Evolutionary conservation across 2,113 vertebrate species (phyloP).

Genomic region (Casuarius casuarius): DNA sequence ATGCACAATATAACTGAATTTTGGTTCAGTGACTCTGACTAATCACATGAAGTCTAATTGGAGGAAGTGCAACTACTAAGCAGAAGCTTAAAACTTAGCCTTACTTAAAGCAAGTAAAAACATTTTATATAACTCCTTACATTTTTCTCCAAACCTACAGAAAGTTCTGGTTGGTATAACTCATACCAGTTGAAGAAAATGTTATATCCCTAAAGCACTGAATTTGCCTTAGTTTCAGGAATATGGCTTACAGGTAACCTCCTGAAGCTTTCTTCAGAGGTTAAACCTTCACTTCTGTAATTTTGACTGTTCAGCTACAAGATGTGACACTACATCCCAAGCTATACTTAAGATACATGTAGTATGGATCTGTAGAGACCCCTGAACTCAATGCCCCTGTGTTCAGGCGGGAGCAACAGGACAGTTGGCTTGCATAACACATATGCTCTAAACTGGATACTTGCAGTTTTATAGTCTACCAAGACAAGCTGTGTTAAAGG

Average conservation of each 20-base stretch:
- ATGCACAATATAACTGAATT: neutral
- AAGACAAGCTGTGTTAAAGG: neutral
- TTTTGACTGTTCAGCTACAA: neutral
- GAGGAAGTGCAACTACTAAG: neutral
- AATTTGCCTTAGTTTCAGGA: neutral
- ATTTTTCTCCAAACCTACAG: neutral
- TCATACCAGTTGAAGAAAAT: neutral
- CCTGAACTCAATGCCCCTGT: neutral
- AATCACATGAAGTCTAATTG: neutral
- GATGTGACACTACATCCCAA: neutral
- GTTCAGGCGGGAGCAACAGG: neutral
- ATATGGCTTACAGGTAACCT: neutral
- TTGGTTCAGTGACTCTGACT: neutral
- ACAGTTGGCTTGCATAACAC: neutral
- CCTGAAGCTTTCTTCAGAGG: neutral
- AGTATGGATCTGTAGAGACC: neutral
- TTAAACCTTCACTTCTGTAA: neutral
- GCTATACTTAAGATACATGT: neutral
- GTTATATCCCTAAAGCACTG: neutral
- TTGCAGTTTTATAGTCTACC: accelerated
- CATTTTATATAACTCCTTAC: neutral
- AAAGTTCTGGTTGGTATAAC: neutral
- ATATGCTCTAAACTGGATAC: neutral
- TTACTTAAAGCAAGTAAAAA: neutral
- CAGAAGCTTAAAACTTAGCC: neutral